These are phyloP conservation scores for Mesoligia furuncula DNA, from an alignment of 2,888 invertebrate species.

Conservation along the genomic window DNA sequence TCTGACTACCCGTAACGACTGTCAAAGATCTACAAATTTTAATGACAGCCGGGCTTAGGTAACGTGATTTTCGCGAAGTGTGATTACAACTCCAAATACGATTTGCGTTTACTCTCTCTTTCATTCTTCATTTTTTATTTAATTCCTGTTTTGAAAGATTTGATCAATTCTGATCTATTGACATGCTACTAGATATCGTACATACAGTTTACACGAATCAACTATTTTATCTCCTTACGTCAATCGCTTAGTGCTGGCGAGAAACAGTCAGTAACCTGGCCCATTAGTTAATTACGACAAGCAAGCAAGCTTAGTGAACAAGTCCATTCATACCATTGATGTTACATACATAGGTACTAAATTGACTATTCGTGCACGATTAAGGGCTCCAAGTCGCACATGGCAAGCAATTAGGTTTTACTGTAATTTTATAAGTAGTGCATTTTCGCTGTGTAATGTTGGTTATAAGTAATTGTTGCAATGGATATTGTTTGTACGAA, in stretches of 20 bases:
- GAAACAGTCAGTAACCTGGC: neutral
- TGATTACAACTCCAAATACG: neutral
- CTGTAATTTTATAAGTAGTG: neutral
- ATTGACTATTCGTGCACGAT: neutral
- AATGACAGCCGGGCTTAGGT: neutral
- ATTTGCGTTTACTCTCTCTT: too few relatives aligned
- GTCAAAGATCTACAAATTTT: neutral
- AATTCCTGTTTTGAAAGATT: neutral
- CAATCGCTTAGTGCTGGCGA: neutral
- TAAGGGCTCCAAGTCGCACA: neutral
- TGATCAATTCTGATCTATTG: neutral
- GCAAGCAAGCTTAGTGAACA: conserved; percentile 7
- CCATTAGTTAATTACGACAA: conserved; percentile 30
- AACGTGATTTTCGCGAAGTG: neutral
- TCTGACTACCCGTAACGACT: neutral
- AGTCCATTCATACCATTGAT: conserved; percentile 29
- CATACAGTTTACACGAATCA: neutral
- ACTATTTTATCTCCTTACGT: neutral
- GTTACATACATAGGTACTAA: neutral
- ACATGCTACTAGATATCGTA: neutral
- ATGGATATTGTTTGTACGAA: neutral
- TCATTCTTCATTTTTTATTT: too few relatives aligned
- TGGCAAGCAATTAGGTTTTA: conserved; percentile 13
- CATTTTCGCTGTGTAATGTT: neutral
- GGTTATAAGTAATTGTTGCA: conserved; percentile 3